These are phyloP conservation scores for Colletes collaris DNA, from an alignment of 2,888 invertebrate species.

Conservation along the genomic window DNA sequence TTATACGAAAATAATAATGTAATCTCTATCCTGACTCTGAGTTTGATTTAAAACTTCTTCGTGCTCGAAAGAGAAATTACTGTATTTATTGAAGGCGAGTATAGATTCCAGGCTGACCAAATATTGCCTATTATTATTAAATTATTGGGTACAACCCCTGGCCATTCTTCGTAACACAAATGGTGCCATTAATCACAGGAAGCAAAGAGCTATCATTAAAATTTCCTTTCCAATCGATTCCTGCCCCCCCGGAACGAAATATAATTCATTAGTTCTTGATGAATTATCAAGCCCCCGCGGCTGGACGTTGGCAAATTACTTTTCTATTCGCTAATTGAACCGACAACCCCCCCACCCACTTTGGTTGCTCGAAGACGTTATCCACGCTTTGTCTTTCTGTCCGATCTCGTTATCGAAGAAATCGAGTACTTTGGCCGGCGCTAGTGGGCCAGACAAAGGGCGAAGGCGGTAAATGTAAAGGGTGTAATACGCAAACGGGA, in stretches of 20 bases:
- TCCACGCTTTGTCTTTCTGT: slow-evolving; percentile 16
- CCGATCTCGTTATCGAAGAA: slow-evolving; percentile 11
- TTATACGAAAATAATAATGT: no score
- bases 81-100: no score
- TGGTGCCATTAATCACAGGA: slow-evolving; percentile 36
- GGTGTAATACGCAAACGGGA: neutral
- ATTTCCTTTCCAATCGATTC: slow-evolving; percentile 32
- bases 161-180: no score
- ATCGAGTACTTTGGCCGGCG: neutral
- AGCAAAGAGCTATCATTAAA: slow-evolving; percentile 16
- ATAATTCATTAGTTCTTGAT: slow-evolving; percentile 40
- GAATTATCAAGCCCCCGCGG: slow-evolving; percentile 15
- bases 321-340: slow-evolving; percentile 32
- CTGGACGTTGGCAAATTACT: slow-evolving; percentile 28
- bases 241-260: neutral
- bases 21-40: no score
- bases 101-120: no score
- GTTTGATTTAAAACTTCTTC: no score
- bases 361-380: slow-evolving; percentile 2
- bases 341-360: neutral
- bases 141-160: no score
- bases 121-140: no score
- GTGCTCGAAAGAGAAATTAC: no score
- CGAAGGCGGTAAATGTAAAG: slow-evolving; percentile 1
- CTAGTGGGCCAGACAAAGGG: neutral